Conservation (phyloP, 2,888 invertebrate species). For the Vandiemenella viatica region DNA sequence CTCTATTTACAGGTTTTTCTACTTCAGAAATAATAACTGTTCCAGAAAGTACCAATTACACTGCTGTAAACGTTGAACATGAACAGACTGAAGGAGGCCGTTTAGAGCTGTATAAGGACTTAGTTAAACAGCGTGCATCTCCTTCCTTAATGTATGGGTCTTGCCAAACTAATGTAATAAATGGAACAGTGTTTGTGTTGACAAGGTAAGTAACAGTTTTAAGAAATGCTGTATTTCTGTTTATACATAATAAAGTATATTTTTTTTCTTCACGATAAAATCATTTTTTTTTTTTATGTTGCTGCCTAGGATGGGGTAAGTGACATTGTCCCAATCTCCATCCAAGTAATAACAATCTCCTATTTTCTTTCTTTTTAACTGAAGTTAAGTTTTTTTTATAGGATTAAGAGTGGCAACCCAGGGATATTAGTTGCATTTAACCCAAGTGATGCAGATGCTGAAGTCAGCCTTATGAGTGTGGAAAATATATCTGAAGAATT, state of each 20-base stretch:
- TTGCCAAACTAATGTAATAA: constrained; percentile 22
- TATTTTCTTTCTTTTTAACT: background rate
- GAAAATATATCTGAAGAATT: constrained; percentile 35
- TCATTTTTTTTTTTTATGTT: constrained; percentile 22
- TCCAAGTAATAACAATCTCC: background rate
- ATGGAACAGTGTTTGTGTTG: constrained; percentile 44
- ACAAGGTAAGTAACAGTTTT: constrained; percentile 40
- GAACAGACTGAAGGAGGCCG: constrained; percentile 20
- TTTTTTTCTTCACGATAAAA: too few relatives aligned
- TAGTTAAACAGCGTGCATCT: constrained; percentile 31
- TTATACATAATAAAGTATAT: too few relatives aligned
- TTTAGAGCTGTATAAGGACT: constrained; percentile 26
- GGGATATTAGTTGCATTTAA: constrained; percentile 61
- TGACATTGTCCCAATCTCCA: constrained; percentile 6
- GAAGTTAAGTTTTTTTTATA: constrained; percentile 23
- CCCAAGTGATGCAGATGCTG: constrained; percentile 33
- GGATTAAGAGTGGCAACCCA: constrained; percentile 57
- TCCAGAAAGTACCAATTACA: constrained; percentile 4
- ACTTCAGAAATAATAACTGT: background rate
- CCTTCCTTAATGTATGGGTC: constrained; percentile 50
- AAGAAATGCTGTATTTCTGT: background rate
- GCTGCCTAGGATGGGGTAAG: constrained; percentile 26
- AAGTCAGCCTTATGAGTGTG: constrained; percentile 39
- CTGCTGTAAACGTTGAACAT: constrained; percentile 19
- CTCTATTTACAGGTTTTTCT: background rate